Conservation (phyloP, 2,113 vertebrate species). For the Melanocharis versteri region DNA sequence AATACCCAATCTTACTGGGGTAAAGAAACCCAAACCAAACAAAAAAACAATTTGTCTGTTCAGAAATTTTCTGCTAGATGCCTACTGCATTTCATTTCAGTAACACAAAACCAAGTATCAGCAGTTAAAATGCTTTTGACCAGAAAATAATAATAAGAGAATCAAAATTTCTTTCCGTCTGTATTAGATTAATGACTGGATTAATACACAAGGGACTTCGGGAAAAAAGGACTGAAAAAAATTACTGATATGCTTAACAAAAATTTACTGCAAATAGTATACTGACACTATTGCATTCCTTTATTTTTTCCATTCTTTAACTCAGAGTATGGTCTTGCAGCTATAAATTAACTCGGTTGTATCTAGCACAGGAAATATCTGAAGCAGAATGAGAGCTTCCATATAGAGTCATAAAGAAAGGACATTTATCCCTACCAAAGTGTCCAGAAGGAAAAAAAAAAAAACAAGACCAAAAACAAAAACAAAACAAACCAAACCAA, state of each 20-base stretch:
- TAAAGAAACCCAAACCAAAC: rapidly evolving
- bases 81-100: background rate
- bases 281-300: background rate
- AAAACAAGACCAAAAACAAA: background rate
- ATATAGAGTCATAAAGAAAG: background rate
- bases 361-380: background rate
- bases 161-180: background rate
- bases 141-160: background rate
- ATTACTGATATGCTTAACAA: background rate
- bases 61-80: background rate
- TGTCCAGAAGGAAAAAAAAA: background rate
- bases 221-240: background rate
- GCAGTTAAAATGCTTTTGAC: background rate
- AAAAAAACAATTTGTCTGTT: background rate
- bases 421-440: background rate
- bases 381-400: background rate
- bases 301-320: background rate
- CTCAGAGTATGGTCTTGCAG: background rate
- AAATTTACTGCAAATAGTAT: background rate
- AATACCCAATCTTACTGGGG: background rate
- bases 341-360: background rate
- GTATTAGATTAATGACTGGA: background rate
- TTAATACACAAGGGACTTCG: background rate
- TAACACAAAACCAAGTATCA: background rate
- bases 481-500: background rate